A percentile compares a stretch with the other conserved stretches of the same genome.
These are phyloP conservation scores for Quadroppia sp. DNA, from an alignment of 2,888 invertebrate species.

Conservation along the genomic window DNA sequence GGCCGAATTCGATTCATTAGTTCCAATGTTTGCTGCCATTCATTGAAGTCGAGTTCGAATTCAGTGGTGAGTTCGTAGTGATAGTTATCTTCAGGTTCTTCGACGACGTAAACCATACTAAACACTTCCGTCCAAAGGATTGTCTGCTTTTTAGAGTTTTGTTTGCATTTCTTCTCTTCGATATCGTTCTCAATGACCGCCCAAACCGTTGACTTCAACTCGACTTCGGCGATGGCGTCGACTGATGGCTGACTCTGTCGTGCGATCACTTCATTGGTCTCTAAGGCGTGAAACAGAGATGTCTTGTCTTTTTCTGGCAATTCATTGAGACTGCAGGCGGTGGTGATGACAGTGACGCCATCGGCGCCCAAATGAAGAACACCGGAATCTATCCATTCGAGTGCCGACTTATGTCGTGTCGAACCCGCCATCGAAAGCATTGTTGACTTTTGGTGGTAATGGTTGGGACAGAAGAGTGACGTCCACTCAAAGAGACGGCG, in stretches of 20 bases:
- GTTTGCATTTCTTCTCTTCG: not conserved
- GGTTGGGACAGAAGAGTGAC: not conserved
- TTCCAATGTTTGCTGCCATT: conserved; percentile 9
- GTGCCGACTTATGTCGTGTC: not conserved
- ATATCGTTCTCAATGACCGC: conserved; percentile 15
- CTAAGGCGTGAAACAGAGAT: conserved; percentile 18
- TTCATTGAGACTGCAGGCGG: conserved; percentile 3
- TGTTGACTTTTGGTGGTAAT: not conserved
- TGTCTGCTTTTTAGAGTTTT: conserved; percentile 4
- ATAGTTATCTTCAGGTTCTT: not conserved
- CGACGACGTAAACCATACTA: conserved; percentile 22
- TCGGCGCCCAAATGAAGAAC: conserved; percentile 36
- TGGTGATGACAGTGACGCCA: conserved; percentile 36
- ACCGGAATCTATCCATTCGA: conserved; percentile 26
- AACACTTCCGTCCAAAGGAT: conserved; percentile 22
- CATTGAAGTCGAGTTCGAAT: not conserved
- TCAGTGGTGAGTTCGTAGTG: not conserved
- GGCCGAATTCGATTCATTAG: not conserved
- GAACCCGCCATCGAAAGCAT: not conserved
- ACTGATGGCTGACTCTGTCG: not conserved
- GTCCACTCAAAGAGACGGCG: conserved; percentile 36
- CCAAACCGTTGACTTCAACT: conserved; percentile 33
- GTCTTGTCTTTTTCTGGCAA: conserved; percentile 22
- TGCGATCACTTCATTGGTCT: conserved; percentile 35
- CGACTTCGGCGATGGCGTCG: not conserved